Percentiles rank a stretch among this genome's conserved stretches.
Conservation (phyloP, 2,113 vertebrate species). For the Isurus oxyrinchus region DNA sequence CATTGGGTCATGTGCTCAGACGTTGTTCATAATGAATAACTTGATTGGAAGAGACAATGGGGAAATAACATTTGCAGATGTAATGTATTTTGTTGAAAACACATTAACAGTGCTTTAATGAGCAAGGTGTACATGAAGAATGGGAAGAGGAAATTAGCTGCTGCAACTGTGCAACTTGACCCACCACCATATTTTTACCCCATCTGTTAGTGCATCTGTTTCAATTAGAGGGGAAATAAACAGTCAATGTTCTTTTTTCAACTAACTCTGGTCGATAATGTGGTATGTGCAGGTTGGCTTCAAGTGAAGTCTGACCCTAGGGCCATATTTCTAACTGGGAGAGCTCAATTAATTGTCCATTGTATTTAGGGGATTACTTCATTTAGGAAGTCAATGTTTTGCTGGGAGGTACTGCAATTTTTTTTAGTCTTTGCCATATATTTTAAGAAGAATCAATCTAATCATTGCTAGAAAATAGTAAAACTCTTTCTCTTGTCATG, state of each 20-base stretch:
- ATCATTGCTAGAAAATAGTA: neutral
- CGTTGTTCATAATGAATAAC: neutral
- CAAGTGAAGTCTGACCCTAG: neutral
- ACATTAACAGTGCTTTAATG: neutral
- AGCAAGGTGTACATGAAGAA: neutral
- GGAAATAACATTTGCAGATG: neutral
- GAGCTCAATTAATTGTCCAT: conserved; percentile 3
- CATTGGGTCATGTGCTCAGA: neutral
- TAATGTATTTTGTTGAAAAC: neutral
- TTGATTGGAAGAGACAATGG: conserved; percentile 16
- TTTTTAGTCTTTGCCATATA: neutral
- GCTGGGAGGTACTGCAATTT: neutral
- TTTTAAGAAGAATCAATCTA: neutral
- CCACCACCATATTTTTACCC: neutral
- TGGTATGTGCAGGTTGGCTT: neutral
- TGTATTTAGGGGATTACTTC: conserved; percentile 23
- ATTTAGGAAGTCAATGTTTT: neutral
- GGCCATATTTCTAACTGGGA: neutral
- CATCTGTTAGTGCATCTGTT: neutral
- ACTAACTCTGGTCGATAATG: conserved; percentile 3
- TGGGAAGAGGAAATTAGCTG: neutral
- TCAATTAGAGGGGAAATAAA: neutral
- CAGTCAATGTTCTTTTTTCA: neutral
- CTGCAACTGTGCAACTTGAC: neutral
- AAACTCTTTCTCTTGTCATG: conserved; percentile 1